Evolutionary conservation across 2,113 vertebrate species (phyloP).

Genomic region (Pelecanus crispus): DNA sequence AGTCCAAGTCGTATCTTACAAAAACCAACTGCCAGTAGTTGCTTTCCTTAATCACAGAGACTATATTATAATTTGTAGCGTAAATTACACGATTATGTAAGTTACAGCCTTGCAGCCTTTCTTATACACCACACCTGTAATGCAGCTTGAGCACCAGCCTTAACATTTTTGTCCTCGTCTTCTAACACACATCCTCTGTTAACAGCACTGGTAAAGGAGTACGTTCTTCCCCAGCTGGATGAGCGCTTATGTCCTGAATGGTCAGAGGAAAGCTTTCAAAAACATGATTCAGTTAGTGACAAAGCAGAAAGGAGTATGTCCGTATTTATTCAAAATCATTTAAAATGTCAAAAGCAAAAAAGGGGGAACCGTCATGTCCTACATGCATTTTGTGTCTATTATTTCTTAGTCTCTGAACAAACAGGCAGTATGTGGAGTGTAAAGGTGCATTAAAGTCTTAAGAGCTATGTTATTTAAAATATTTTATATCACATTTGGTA

Average conservation of each 20-base stretch:
- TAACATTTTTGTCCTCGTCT: conserved; percentile 83
- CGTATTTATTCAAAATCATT: not conserved
- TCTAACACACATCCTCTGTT: conserved; percentile 88
- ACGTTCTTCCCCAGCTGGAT: conserved; percentile 95
- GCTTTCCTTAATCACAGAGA: not conserved
- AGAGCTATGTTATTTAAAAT: not conserved
- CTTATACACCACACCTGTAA: conserved; percentile 77
- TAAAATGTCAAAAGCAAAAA: not conserved
- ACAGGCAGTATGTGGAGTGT: not conserved
- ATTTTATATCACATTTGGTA: not conserved
- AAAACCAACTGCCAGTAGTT: not conserved
- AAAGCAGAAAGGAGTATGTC: not conserved
- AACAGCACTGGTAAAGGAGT: conserved; percentile 95
- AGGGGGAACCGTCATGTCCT: not conserved
- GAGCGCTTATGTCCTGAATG: conserved; percentile 85
- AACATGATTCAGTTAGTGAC: not conserved
- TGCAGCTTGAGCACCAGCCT: conserved; percentile 87
- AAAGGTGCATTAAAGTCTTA: not conserved
- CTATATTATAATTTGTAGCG: fast-evolving
- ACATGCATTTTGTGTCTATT: not conserved
- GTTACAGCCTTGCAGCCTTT: fast-evolving
- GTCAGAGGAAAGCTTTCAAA: conserved; percentile 67
- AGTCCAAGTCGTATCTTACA: not conserved
- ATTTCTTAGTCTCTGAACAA: not conserved
- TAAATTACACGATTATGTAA: fast-evolving